A percentile compares a stretch with the other conserved stretches of the same genome.
phyloP scores from a whole-genome alignment of 2,888 invertebrate species.

The Polietes domitor region DNA sequence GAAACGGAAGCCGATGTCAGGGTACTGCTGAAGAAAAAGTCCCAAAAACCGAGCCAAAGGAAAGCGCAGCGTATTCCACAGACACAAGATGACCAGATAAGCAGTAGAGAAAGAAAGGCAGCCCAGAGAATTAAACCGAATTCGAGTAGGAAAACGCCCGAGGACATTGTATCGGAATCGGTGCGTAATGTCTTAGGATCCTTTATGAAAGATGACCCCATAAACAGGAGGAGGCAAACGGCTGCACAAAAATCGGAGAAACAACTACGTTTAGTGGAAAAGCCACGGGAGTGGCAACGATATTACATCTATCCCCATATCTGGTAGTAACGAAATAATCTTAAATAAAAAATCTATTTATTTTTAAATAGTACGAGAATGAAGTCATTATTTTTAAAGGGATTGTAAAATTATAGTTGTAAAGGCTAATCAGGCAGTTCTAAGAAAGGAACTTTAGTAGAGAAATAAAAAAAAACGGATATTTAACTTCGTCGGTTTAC shows the following conservation, averaged over 20 bases:
- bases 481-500: too few species aligned
- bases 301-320: constrained; percentile 46
- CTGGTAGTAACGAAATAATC: constrained; percentile 2
- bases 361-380: too few species aligned
- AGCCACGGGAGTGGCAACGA: background rate
- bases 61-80: background rate
- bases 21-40: background rate
- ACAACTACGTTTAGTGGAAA: background rate
- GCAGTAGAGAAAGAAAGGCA: background rate
- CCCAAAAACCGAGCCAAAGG: background rate
- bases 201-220: constrained; percentile 69
- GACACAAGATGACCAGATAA: background rate
- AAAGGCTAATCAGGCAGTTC: too few species aligned
- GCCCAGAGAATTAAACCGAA: background rate
- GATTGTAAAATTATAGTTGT: too few species aligned
- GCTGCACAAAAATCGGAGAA: constrained; percentile 17
- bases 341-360: background rate
- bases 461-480: too few species aligned
- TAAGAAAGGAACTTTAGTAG: too few species aligned
- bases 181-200: constrained; percentile 70
- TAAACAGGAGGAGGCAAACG: constrained; percentile 68
- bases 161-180: constrained; percentile 61
- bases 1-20: constrained; percentile 39
- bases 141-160: background rate
- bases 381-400: too few species aligned